Conservation (phyloP, 2,888 invertebrate genomes). For the Melinaea marsaeus region DNA sequence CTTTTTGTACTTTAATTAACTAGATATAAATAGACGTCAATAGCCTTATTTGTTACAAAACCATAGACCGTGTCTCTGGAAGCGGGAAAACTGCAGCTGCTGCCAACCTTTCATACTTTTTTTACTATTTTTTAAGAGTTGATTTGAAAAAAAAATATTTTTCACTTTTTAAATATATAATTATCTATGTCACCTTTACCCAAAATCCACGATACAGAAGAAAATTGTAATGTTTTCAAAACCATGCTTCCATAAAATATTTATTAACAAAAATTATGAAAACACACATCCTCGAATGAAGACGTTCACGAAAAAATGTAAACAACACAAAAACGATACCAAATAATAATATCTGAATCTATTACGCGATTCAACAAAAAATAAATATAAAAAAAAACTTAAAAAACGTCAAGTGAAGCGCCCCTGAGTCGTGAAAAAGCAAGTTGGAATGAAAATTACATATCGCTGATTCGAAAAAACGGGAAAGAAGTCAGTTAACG, state of each 20-base stretch:
- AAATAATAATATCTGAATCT: constrained; percentile 27
- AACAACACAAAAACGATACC: constrained; percentile 31
- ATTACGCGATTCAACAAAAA: constrained; percentile 26
- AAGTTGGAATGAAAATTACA: constrained; percentile 61
- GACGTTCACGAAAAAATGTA: constrained; percentile 23
- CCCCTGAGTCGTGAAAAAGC: constrained; percentile 62
- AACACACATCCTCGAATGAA: too few relatives aligned
- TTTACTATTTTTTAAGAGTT: background rate
- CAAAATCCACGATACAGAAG: too few relatives aligned
- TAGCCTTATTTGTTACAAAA: constrained; percentile 57
- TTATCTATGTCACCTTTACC: too few relatives aligned
- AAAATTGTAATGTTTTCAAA: too few relatives aligned
- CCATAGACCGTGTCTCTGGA: constrained; percentile 52
- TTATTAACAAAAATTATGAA: too few relatives aligned
- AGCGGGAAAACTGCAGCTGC: constrained; percentile 40
- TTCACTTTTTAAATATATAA: background rate
- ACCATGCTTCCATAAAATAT: too few relatives aligned
- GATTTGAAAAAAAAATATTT: background rate
- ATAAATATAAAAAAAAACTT: constrained; percentile 32
- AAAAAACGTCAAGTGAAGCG: constrained; percentile 40
- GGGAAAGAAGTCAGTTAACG: constrained; percentile 46
- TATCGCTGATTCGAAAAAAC: constrained; percentile 57
- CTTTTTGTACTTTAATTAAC: constrained; percentile 47
- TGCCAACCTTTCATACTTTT: constrained; percentile 31
- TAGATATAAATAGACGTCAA: constrained; percentile 53